Evolutionary conservation across 1,140 invertebrate species (phyloP).

Genomic region (Sinella curviseta): DNA sequence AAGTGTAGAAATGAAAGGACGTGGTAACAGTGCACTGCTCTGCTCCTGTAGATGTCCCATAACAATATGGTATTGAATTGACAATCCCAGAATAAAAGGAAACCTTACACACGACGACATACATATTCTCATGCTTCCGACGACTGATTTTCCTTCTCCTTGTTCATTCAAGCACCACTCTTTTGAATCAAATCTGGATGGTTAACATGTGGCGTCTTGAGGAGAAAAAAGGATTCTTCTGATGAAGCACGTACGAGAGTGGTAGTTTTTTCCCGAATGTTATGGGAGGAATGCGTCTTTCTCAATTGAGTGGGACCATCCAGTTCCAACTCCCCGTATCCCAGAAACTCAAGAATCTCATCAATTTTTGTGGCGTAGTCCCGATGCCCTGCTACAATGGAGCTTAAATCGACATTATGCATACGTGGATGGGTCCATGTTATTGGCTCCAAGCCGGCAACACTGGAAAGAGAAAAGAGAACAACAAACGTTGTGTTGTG

Average conservation of each 20-base stretch:
- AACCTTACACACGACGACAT: not conserved
- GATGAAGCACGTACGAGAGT: conserved; percentile 35
- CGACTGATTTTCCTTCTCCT: not conserved
- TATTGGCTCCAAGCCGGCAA: conserved; percentile 65
- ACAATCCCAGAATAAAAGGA: no score
- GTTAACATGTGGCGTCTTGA: conserved; percentile 1
- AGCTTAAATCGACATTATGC: conserved; percentile 65
- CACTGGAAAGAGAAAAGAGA: conserved; percentile 55
- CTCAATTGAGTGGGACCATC: not conserved
- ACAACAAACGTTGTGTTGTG: not conserved
- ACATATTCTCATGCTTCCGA: not conserved
- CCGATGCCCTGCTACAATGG: conserved; percentile 62
- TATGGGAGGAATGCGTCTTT: conserved; percentile 35
- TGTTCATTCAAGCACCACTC: not conserved
- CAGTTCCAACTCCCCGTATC: conserved; percentile 40
- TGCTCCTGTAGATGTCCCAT: no score
- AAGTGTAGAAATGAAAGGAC: no score
- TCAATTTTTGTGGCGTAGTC: conserved; percentile 68
- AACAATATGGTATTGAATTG: no score
- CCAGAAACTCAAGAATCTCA: conserved; percentile 54
- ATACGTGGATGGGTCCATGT: conserved; percentile 61
- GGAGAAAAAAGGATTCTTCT: conserved; percentile 37
- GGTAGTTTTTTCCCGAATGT: conserved; percentile 32
- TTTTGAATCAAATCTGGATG: conserved; percentile 17
- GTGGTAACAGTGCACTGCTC: no score